Evolutionary conservation across 2,113 vertebrate species (phyloP), one percentile per base, ranked within the genome.

Genomic region (Indicator indicator): DNA sequence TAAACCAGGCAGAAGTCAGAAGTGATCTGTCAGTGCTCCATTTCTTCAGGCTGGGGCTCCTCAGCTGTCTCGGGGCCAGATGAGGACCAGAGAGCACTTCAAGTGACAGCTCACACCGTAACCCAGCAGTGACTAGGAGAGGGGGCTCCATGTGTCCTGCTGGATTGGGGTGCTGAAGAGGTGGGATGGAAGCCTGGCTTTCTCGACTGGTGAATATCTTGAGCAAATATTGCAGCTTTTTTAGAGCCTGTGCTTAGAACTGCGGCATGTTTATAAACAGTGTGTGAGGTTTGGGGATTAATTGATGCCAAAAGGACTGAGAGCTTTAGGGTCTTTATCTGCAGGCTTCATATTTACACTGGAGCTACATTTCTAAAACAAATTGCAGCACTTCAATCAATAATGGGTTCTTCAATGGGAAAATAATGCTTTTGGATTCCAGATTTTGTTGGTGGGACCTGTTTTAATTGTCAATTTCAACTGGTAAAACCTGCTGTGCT

Each of bases 151-250:
- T 30, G n/a, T 46, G n/a, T 94, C 60, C 71, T 72, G 67, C 13
- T 77, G 6, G 1, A 11, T 59, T n/a, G 84, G 55, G 14, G 46
- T 83, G 72, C 81, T 46, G 83, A 60, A 65, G 82, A 92, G 36
- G 30, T 11, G 74, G 90, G 64, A 96, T 96, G 96, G 95, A 97
- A 50, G 11, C 92, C 46, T 96, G 95, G 97, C 65, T 97, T 42
- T 96, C 95, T 92, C 54, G 56, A 65, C 16, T 96, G 96, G 94
- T 96, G 86, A 97, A 92, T 97, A 97, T 96, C 69, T 19, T 24
- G 5, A 82, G 14, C 50, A 59, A 55, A 65, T 30, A 17, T 48
- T 16, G n/a, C 73, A 5, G 58, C 11, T 81, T 62, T 84, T 48
- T 24, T 76, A 1, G 56, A 76, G 21, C 26, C 80, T 88, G 60